Percentiles rank a stretch among this genome's conserved stretches.
Conservation (phyloP, 2,888 invertebrate genomes). For the Eudasyphora cyanicolor region DNA sequence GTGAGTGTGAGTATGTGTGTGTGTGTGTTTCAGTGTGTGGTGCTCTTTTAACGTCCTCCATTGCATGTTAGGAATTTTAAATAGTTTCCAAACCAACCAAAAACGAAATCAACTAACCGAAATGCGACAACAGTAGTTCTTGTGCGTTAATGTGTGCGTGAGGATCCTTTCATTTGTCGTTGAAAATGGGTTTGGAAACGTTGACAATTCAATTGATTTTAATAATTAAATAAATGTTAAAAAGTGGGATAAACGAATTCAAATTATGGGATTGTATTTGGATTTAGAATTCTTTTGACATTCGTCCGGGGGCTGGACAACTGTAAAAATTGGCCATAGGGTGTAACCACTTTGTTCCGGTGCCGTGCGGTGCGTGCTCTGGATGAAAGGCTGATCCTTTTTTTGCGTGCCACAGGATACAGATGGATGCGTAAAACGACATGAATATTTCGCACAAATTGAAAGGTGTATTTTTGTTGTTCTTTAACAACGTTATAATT, state of each 20-base stretch:
- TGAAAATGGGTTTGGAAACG: neutral
- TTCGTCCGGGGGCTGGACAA: neutral
- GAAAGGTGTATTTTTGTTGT: constrained; percentile 21
- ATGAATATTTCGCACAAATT: neutral
- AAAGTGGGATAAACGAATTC: constrained; percentile 25
- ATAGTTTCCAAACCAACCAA: constrained; percentile 32
- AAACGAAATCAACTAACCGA: neutral
- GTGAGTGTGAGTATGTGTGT: too few relatives aligned
- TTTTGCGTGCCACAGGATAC: neutral
- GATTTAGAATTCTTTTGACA: neutral
- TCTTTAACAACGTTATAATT: neutral
- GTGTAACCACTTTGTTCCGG: constrained; percentile 2
- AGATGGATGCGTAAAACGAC: neutral
- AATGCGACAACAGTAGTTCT: neutral
- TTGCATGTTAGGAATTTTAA: constrained; percentile 45
- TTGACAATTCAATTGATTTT: constrained; percentile 50
- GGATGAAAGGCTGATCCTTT: neutral
- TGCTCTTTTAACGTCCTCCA: neutral
- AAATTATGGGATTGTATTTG: constrained; percentile 5
- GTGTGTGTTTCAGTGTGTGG: neutral
- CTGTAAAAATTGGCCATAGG: neutral
- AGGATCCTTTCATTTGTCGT: neutral
- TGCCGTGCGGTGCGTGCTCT: neutral
- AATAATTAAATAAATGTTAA: constrained; percentile 43
- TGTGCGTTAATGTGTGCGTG: neutral